Conservation (phyloP, 1,140 invertebrate species). For the Whitmania pigra region DNA sequence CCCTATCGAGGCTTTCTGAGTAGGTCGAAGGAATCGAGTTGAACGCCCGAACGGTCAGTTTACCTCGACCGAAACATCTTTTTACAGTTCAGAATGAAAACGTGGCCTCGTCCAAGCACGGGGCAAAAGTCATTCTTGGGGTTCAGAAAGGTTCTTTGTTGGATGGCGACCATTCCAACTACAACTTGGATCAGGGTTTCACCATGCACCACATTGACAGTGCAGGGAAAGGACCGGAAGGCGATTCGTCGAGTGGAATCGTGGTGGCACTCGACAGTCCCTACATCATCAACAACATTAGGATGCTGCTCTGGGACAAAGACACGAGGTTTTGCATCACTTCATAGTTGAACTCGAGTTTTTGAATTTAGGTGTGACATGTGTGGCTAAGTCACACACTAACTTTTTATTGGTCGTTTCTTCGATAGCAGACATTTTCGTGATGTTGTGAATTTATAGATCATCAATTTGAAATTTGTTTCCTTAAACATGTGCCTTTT, state of each 20-base stretch:
- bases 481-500: too few species aligned
- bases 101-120: slow-evolving; percentile 62
- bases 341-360: too few species aligned
- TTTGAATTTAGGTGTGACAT: too few species aligned
- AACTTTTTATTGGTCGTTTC: too few species aligned
- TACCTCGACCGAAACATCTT: background rate
- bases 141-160: slow-evolving; percentile 73
- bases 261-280: slow-evolving; percentile 71
- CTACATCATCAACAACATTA: slow-evolving; percentile 83
- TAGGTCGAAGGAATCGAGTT: slow-evolving; percentile 46
- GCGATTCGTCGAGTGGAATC: slow-evolving; percentile 52
- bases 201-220: slow-evolving; percentile 83
- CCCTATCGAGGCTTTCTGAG: slow-evolving; percentile 54
- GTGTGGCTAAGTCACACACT: too few species aligned
- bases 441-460: too few species aligned
- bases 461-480: too few species aligned
- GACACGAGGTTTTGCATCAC: slow-evolving; percentile 57
- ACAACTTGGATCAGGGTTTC: slow-evolving; percentile 82
- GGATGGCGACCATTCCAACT: slow-evolving; percentile 71
- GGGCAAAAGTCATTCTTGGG: slow-evolving; percentile 50
- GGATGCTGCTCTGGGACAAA: slow-evolving; percentile 82
- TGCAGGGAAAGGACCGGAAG: background rate
- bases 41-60: background rate
- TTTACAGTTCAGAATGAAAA: slow-evolving; percentile 72
- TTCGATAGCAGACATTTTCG: too few species aligned